phyloP scores from a whole-genome alignment of 2,113 vertebrate species.

The Sapayoa aenigma region DNA sequence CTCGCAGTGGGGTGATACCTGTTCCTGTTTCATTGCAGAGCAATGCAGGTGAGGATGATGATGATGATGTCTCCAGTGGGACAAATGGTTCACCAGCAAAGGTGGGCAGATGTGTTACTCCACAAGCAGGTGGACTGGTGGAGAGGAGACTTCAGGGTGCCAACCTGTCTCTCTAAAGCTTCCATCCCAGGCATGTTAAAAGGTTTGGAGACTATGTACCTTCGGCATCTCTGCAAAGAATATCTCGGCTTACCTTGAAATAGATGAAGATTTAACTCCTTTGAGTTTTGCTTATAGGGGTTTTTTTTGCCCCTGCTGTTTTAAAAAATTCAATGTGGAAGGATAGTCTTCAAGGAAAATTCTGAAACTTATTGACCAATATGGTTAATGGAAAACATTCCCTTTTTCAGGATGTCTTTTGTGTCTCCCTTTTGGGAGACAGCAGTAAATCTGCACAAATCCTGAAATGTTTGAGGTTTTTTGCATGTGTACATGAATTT shows the following conservation, averaged over 20 bases:
- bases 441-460: background rate
- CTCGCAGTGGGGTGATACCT: background rate
- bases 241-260: background rate
- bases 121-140: background rate
- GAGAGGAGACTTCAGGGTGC: background rate
- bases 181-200: background rate
- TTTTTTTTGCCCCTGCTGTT: background rate
- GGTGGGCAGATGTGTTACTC: background rate
- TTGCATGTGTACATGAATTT: background rate
- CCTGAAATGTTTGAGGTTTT: background rate
- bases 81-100: background rate
- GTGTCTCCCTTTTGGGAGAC: background rate
- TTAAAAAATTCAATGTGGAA: background rate
- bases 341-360: background rate
- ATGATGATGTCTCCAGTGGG: background rate
- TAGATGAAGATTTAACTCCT: background rate
- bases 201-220: background rate
- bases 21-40: background rate
- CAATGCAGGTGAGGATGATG: background rate
- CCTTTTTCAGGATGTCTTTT: background rate
- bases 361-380: background rate
- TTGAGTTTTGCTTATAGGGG: background rate
- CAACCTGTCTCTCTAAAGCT: background rate
- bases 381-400: background rate
- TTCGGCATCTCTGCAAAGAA: background rate